These are phyloP conservation scores for Bombus sylvicola DNA, from an alignment of 1,140 invertebrate species.

Conservation along the genomic window DNA sequence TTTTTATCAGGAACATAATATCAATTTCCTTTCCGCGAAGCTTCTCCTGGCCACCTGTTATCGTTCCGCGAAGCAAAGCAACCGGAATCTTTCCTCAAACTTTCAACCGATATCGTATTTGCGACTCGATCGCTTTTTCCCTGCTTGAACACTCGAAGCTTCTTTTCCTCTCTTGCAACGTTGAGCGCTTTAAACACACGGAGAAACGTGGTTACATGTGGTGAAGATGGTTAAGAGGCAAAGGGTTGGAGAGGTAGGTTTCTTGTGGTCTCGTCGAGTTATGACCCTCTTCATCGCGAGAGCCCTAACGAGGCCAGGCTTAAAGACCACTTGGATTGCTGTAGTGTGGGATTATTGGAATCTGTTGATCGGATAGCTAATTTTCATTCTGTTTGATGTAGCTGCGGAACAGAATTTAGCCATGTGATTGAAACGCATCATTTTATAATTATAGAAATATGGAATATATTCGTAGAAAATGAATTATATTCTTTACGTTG, in stretches of 20 bases:
- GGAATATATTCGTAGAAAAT: neutral
- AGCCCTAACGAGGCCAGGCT: slow-evolving; percentile 39
- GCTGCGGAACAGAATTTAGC: neutral
- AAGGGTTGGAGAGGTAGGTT: neutral
- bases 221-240: neutral
- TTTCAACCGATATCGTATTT: neutral
- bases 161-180: neutral
- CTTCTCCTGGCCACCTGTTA: slow-evolving; percentile 43
- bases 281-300: slow-evolving; percentile 38
- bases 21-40: slow-evolving; percentile 34
- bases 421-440: neutral
- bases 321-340: neutral
- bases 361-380: slow-evolving; percentile 3
- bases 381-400: neutral
- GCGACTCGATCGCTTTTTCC: neutral
- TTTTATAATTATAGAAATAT: neutral
- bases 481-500: too few relatives aligned
- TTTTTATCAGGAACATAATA: slow-evolving; percentile 41
- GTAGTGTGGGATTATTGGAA: neutral
- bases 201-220: neutral
- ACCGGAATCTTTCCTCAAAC: neutral
- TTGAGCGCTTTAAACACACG: neutral
- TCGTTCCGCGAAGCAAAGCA: slow-evolving; percentile 31
- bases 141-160: neutral
- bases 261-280: slow-evolving; percentile 35